Evolutionary conservation across 2,888 invertebrate genomes (phyloP).

Genomic region (Fragum sueziense): DNA sequence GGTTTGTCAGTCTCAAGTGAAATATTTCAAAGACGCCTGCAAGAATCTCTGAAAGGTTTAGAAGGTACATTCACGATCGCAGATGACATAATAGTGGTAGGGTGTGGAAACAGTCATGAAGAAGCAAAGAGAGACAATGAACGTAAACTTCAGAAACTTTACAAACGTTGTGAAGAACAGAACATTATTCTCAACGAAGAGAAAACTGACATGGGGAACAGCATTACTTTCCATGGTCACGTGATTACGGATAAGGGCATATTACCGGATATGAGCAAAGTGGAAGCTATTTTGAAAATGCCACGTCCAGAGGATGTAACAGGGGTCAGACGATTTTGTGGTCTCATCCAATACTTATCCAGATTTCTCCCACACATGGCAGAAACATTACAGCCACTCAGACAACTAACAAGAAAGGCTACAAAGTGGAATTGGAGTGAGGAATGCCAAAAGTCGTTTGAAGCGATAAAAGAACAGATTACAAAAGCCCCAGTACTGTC

Average conservation of each 20-base stretch:
- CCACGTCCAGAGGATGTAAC: conserved; percentile 26
- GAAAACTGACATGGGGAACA: conserved; percentile 43
- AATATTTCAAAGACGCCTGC: conserved; percentile 48
- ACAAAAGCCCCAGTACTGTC: conserved; percentile 48
- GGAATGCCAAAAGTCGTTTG: conserved; percentile 49
- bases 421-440: conserved; percentile 10
- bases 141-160: conserved; percentile 31
- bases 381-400: conserved; percentile 36
- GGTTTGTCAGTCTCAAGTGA: conserved; percentile 59
- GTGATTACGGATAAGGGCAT: conserved; percentile 47
- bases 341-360: conserved; percentile 33
- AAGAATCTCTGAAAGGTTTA: conserved; percentile 47
- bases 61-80: conserved; percentile 45
- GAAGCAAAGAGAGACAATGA: conserved; percentile 50
- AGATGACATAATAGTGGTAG: conserved; percentile 59
- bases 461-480: conserved; percentile 51
- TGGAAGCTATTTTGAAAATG: conserved; percentile 53
- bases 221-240: conserved; percentile 58
- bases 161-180: conserved; percentile 37
- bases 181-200: conserved; percentile 57
- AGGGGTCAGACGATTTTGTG: conserved; percentile 26
- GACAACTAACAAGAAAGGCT: conserved; percentile 27
- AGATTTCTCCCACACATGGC: conserved; percentile 35
- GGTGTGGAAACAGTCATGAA: conserved; percentile 31
- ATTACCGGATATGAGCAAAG: conserved; percentile 36